Evolutionary conservation across 2,113 vertebrate species (phyloP), one percentile per base, ranked within the genome.

Genomic region (Meriones unguiculatus): DNA sequence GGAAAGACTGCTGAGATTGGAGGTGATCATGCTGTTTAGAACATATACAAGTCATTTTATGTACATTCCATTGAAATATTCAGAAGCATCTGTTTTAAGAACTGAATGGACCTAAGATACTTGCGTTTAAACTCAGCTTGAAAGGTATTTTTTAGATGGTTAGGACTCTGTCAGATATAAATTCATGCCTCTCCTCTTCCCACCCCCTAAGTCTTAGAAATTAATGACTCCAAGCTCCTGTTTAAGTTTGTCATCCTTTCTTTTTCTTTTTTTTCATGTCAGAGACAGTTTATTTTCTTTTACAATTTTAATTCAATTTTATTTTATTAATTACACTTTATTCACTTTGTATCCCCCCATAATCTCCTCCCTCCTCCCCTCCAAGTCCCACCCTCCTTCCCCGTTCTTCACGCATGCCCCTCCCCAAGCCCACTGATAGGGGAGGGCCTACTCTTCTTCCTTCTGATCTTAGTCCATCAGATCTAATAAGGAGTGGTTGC

Each of bases 11-110:
- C 18, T 52, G 32, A 89, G n/a, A 62, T 46, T 92, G 41, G 46
- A 54, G 41, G 85, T 72, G n/a, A 75, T 86, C 50, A 22, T 59
- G 64, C 32, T 93, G 22, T 62, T 91, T 41, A 77, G 50, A 73
- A 89, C 90, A 92, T 62, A 50, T 24, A 11, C 10, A 88, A 46
- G 6, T 5, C 18, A 87, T 65, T 96, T 91, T 92, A 52, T 50
- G 24, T n/a, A 10, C 4, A 35, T 62, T 57, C 4, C 2, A 10
- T 54, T 87, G 52, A 54, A 73, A 62, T 82, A 69, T 87, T 96
- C 84, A 97, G 41, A 91, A 52, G 17, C 22, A 84, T 84, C 50
- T 76, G 20, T 87, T 96, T 97, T 18, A 93, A 35, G n/a, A 96
- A 87, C 1, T 10, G 22, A 14, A 50, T 80, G 13, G 17, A 52